A percentile compares a stretch with the other conserved stretches of the same genome.
phyloP scores from a whole-genome alignment of 2,888 invertebrate genomes.

The Zootermopsis nevadensis region DNA sequence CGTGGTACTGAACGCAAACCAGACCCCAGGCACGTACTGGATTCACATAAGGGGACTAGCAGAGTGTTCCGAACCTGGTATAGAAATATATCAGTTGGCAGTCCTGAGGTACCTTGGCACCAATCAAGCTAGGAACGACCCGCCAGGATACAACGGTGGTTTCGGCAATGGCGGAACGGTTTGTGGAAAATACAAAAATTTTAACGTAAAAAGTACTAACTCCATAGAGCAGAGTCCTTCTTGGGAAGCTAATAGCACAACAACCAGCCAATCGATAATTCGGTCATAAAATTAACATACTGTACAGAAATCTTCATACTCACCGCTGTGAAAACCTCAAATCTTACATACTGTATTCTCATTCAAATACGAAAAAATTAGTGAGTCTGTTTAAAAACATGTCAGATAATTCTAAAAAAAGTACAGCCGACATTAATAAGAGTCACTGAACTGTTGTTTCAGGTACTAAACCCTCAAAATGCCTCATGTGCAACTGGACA shows the following conservation, averaged over 20 bases:
- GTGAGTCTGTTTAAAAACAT: too few relatives aligned
- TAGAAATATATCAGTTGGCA: neutral
- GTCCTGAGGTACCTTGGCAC: neutral
- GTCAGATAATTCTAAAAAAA: too few relatives aligned
- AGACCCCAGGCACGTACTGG: neutral
- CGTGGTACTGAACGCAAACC: slow-evolving; percentile 8
- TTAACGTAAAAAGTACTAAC: too few relatives aligned
- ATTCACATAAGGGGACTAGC: neutral
- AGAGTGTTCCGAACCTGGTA: neutral
- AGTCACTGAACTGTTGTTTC: neutral
- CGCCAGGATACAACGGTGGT: neutral
- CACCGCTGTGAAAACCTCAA: too few relatives aligned
- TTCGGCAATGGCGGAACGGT: neutral
- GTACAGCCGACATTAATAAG: too few relatives aligned
- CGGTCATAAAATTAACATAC: too few relatives aligned
- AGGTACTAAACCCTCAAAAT: slow-evolving; percentile 8
- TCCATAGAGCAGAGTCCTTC: too few relatives aligned
- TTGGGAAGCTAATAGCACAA: too few relatives aligned
- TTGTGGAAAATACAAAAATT: neutral
- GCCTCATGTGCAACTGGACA: neutral
- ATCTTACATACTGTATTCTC: too few relatives aligned
- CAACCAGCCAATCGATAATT: too few relatives aligned
- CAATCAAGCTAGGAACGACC: neutral
- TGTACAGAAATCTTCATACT: too few relatives aligned
- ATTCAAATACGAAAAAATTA: too few relatives aligned